These are phyloP conservation scores for Neoascia interrupta DNA, from an alignment of 2,888 invertebrate species.

Conservation along the genomic window DNA sequence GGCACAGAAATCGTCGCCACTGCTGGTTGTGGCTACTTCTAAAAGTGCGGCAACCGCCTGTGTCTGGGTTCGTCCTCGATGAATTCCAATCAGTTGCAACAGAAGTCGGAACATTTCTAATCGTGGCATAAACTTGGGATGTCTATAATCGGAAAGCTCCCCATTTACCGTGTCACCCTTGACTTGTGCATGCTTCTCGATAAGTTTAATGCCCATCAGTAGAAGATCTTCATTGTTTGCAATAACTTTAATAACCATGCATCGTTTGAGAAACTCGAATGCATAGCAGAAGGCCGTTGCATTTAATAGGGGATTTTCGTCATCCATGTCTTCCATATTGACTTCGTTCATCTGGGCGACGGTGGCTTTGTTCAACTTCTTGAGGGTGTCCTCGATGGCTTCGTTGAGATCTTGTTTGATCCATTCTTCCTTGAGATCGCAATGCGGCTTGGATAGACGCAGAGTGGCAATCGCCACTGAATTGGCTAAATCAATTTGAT, in stretches of 20 bases:
- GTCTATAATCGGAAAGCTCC: constrained; percentile 81
- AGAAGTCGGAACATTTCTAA: constrained; percentile 90
- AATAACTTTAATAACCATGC: constrained; percentile 80
- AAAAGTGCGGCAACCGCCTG: constrained; percentile 89
- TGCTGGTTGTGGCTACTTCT: constrained; percentile 88
- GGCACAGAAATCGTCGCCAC: constrained; percentile 84
- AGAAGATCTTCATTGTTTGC: constrained; percentile 82
- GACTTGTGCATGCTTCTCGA: constrained; percentile 87
- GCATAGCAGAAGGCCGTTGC: constrained; percentile 91
- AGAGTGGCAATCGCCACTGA: constrained; percentile 87
- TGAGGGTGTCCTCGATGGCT: constrained; percentile 84
- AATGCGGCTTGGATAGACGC: constrained; percentile 88
- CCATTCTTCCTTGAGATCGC: constrained; percentile 89
- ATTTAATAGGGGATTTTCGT: constrained; percentile 71
- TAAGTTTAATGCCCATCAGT: constrained; percentile 83
- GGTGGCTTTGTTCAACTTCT: constrained; percentile 80
- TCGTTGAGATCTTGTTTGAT: constrained; percentile 84
- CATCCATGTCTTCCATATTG: constrained; percentile 72
- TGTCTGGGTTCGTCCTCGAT: constrained; percentile 86
- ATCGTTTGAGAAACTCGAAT: constrained; percentile 88
- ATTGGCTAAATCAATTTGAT: constrained; percentile 81
- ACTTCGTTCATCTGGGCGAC: constrained; percentile 70
- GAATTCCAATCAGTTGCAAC: constrained; percentile 87
- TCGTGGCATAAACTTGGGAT: constrained; percentile 90
- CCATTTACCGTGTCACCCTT: constrained; percentile 79